Conservation (phyloP, 2,888 invertebrate genomes). For the Agrotis puta region DNA sequence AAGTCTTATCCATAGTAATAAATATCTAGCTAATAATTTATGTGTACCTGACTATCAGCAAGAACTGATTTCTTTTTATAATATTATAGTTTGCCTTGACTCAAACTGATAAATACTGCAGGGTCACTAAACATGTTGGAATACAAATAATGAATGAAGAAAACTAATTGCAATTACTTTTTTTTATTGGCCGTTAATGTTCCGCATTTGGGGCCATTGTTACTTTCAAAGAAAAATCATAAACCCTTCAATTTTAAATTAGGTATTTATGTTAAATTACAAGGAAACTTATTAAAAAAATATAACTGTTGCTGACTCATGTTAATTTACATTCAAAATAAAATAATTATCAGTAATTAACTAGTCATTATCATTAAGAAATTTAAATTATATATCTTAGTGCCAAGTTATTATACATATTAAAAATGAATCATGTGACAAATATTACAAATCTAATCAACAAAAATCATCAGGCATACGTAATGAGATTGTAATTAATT, state of each 20-base stretch:
- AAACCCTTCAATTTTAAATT: neutral
- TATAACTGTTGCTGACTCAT: conserved; percentile 11
- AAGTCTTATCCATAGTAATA: neutral
- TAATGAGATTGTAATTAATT: conserved; percentile 2
- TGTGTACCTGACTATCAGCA: conserved; percentile 11
- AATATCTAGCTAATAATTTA: conserved; percentile 5
- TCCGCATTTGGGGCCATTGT: no score
- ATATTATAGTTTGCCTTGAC: neutral
- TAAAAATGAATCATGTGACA: neutral
- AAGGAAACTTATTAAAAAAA: neutral
- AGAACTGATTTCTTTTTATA: conserved; percentile 1
- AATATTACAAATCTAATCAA: neutral
- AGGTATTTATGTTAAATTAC: neutral
- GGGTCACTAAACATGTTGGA: neutral
- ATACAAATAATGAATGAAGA: neutral
- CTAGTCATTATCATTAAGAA: conserved; percentile 9
- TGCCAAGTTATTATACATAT: no score
- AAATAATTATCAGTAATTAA: conserved; percentile 12
- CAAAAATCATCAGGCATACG: neutral
- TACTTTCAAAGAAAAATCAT: no score
- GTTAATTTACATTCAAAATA: neutral
- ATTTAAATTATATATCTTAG: neutral
- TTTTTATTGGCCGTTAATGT: no score
- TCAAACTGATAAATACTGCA: conserved; percentile 5
- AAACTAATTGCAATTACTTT: no score